Conservation (phyloP, 2,113 vertebrate genomes). For the Salvelinus fontinalis region DNA sequence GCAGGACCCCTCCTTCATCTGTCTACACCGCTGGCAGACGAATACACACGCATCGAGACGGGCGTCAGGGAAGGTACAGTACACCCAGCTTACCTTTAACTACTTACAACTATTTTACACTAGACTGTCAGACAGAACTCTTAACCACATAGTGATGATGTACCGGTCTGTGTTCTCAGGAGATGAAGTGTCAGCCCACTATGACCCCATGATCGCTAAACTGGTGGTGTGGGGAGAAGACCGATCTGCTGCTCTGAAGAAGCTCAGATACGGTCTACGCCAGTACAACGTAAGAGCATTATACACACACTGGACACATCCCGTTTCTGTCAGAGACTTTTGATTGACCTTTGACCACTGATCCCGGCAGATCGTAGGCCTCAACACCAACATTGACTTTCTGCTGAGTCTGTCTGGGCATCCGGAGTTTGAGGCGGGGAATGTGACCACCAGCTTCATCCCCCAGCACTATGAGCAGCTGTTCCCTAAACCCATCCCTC, state of each 20-base stretch:
- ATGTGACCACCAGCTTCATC: slow-evolving; percentile 95
- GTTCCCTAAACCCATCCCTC: slow-evolving; percentile 71
- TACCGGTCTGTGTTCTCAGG: slow-evolving; percentile 70
- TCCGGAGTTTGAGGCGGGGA: slow-evolving; percentile 88
- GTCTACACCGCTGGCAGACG: slow-evolving; percentile 82
- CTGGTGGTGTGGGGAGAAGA: slow-evolving; percentile 95
- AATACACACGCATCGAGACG: slow-evolving; percentile 88
- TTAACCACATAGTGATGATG: neutral
- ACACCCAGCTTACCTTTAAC: no score
- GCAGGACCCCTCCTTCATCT: slow-evolving; percentile 90
- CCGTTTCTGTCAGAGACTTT: neutral
- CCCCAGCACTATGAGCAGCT: slow-evolving; percentile 82
- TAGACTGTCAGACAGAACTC: neutral
- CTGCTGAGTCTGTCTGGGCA: slow-evolving; percentile 88
- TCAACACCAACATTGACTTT: slow-evolving; percentile 94
- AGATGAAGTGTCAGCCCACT: slow-evolving; percentile 92
- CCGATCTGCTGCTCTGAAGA: slow-evolving; percentile 85
- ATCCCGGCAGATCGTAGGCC: slow-evolving; percentile 85
- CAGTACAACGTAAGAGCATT: slow-evolving; percentile 87
- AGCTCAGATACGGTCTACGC: slow-evolving; percentile 82
- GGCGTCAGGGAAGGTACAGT: slow-evolving; percentile 89
- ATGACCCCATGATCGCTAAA: slow-evolving; percentile 98
- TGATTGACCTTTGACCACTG: neutral
- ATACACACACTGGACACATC: neutral
- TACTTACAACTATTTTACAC: no score